phyloP scores from a whole-genome alignment of 2,888 invertebrate species.

The Andrena flavipes region DNA sequence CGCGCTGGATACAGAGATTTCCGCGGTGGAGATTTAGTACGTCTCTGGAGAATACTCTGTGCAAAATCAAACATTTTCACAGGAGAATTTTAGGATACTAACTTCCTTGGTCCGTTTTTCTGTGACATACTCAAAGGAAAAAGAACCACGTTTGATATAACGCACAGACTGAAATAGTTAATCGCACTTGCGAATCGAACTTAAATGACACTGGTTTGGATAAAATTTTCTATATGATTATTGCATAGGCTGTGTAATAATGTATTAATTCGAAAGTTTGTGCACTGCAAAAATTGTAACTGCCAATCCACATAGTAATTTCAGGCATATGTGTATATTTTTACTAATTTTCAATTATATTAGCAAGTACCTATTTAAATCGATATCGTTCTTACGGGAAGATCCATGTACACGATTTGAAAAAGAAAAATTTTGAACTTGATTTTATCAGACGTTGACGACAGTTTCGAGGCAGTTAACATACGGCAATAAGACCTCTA shows the following conservation, averaged over 20 bases:
- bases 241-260: neutral
- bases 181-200: neutral
- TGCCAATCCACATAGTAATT: too few species aligned
- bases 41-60: slow-evolving; percentile 4
- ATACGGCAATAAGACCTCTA: too few species aligned
- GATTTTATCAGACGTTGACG: too few species aligned
- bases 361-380: too few species aligned
- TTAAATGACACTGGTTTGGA: neutral
- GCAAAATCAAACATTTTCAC: slow-evolving; percentile 27
- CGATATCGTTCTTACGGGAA: too few species aligned
- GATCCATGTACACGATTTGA: too few species aligned
- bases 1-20: neutral
- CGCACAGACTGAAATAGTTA: neutral
- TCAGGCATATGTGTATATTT: too few species aligned
- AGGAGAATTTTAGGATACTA: slow-evolving; percentile 16
- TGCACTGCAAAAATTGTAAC: too few species aligned
- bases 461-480: too few species aligned
- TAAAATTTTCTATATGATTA: neutral
- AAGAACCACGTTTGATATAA: neutral
- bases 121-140: neutral
- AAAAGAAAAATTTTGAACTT: too few species aligned
- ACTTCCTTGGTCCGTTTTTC: neutral
- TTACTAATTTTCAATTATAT: too few species aligned
- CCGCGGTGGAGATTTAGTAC: slow-evolving; percentile 1
- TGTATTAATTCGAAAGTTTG: too few species aligned